Evolutionary conservation across 2,888 invertebrate species (phyloP).

Genomic region (Lochmaea crataegi): DNA sequence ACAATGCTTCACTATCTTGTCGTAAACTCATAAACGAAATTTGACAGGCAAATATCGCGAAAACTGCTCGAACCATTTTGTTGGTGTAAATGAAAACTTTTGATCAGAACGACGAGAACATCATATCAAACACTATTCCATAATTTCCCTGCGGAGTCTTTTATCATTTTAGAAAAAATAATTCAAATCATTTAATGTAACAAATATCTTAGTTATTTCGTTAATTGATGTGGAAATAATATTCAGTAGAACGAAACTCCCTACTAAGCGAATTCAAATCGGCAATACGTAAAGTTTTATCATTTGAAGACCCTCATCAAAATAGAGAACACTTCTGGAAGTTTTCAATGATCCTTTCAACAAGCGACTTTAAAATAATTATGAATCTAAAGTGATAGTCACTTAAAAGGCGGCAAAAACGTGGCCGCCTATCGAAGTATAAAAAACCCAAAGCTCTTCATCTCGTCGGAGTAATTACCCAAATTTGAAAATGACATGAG

Average conservation of each 20-base stretch:
- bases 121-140: too few species aligned
- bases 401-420: conserved; percentile 42
- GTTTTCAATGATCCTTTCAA: conserved; percentile 48
- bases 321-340: conserved; percentile 42
- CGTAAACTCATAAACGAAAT: too few species aligned
- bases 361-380: conserved; percentile 49
- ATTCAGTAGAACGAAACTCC: neutral
- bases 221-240: neutral
- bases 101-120: too few species aligned
- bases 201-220: too few species aligned
- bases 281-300: neutral
- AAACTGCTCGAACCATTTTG: too few species aligned
- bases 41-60: too few species aligned
- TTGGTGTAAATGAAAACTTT: too few species aligned
- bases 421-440: conserved; percentile 40
- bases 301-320: conserved; percentile 29
- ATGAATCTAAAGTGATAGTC: conserved; percentile 42
- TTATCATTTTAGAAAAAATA: too few species aligned
- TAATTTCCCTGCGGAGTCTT: too few species aligned
- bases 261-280: neutral
- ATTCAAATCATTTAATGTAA: too few species aligned
- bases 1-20: too few species aligned
- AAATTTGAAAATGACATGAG: conserved; percentile 53
- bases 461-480: conserved; percentile 51
- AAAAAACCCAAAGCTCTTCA: conserved; percentile 41